Base-by-base conservation (phyloP, 2,888 invertebrate genomes). In the Xestobium rufovillosum region DNA sequence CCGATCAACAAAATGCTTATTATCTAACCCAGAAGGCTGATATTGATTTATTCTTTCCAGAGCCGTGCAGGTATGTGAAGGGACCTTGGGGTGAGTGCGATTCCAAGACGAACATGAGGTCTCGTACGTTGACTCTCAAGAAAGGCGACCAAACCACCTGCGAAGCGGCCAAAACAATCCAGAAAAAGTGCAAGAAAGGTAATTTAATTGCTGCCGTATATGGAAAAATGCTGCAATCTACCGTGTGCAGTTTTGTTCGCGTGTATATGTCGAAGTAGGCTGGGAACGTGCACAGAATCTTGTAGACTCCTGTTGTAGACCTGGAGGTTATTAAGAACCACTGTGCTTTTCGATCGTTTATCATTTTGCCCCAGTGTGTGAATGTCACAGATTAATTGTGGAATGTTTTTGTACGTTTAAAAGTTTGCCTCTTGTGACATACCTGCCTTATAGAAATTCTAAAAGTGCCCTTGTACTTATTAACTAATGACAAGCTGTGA, bases 121-220 rank as follows among this genome's bases (percentile, higher is more conserved):
- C 84, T 34, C 74, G 90, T 50, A 85, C 83, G 44, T 72, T 90
- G 50, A 88, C 83, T 15, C 69, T 91, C 56, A 90, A 90, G 70
- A 87, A 86, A 61, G 88, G 88, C 25, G 86, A 87, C 62, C 70
- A 74, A 26, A 73, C 78, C 43, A 76, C 75, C 51, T 90, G 90
- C 65, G 87, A 88, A 61, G 77, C 76, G 48, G 79, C 82, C 52
- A 88, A 87, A 70, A 85, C 80, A 43, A 84, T 90, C 53, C 83
- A 86, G 66, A 89, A 89, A 71, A 89, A 88, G 60, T 90, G 90
- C 78, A 90, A 88, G 72, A 89, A 88, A 77, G 85, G 89, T 87
- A 70, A 61, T 39, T 32, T 12, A 6, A 10, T n/a, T 23, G 8
- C 6, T 27, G 8, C 28, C 23, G 6, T 19, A 19, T 19, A 19